phyloP scores from a whole-genome alignment of 1,140 invertebrate genomes.

The Drosophila persimilis region DNA sequence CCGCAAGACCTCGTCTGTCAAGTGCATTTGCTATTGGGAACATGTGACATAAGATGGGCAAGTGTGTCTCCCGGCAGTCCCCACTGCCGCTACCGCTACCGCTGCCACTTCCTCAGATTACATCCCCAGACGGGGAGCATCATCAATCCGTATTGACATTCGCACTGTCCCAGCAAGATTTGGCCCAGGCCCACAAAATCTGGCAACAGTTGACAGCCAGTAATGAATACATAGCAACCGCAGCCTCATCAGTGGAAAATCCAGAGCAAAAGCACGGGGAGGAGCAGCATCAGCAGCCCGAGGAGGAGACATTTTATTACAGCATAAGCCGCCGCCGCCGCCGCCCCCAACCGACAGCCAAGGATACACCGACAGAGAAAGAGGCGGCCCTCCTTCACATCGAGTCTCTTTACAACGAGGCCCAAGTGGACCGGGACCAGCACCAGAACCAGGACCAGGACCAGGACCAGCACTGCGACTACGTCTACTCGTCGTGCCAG shows the following conservation, averaged over 20 bases:
- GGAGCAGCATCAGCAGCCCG: not conserved
- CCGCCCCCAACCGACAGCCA: no score
- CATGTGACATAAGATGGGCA: constrained; percentile 69
- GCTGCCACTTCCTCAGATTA: constrained; percentile 19
- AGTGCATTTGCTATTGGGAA: not conserved
- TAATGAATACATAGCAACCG: constrained; percentile 76
- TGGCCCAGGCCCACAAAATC: constrained; percentile 78
- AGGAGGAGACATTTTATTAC: constrained; percentile 62
- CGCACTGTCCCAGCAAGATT: constrained; percentile 73
- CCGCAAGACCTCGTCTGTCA: constrained; percentile 3
- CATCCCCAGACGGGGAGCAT: constrained; percentile 43
- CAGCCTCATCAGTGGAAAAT: no score
- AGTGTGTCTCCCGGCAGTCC: constrained; percentile 77
- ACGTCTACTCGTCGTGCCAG: constrained; percentile 64
- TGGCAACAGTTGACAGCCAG: constrained; percentile 80
- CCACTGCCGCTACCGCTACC: constrained; percentile 16
- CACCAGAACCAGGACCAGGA: constrained; percentile 22
- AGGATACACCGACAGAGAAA: not conserved
- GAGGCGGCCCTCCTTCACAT: constrained; percentile 44
- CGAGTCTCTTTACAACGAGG: constrained; percentile 65
- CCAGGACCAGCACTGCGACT: not conserved
- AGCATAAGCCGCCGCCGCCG: constrained; percentile 42
- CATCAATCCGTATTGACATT: constrained; percentile 81
- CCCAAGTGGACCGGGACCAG: constrained; percentile 40
- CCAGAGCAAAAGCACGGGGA: constrained; percentile 1